Conservation (phyloP, 1,140 invertebrate genomes). For the Matsumurasca onukii region DNA sequence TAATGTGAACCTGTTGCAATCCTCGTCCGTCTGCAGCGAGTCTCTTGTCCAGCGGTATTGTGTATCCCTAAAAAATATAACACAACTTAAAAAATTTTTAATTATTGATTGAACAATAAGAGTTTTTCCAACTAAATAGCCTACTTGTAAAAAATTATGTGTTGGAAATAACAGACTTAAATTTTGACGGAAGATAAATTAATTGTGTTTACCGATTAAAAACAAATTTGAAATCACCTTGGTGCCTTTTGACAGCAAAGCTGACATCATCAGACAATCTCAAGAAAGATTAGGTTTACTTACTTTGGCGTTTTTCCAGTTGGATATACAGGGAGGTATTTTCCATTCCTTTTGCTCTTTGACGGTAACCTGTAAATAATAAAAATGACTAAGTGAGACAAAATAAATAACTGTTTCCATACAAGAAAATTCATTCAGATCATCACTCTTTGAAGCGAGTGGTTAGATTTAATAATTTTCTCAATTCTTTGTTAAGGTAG, state of each 20-base stretch:
- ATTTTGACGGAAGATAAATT: too few species aligned
- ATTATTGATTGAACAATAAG: background rate
- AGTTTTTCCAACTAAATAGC: background rate
- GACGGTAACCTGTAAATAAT: slow-evolving; percentile 67
- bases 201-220: too few species aligned
- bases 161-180: background rate
- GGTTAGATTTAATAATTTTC: too few species aligned
- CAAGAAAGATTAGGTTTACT: slow-evolving; percentile 19
- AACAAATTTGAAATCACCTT: too few species aligned
- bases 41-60: slow-evolving; percentile 97
- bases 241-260: too few species aligned
- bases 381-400: slow-evolving; percentile 22
- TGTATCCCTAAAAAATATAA: slow-evolving; percentile 84
- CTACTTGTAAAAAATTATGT: background rate
- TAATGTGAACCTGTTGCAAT: slow-evolving; percentile 95
- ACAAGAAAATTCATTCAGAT: too few species aligned
- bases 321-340: slow-evolving; percentile 98
- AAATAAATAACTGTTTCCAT: too few species aligned
- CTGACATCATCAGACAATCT: too few species aligned
- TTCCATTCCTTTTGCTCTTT: slow-evolving; percentile 99
- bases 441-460: too few species aligned
- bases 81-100: too few species aligned
- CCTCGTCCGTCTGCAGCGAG: slow-evolving; percentile 97
- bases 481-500: too few species aligned
- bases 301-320: slow-evolving; percentile 99